Evolutionary conservation across 2,888 invertebrate genomes (phyloP), one percentile per base, ranked within the genome.

Genomic region (Ceriagrion tenellum): DNA sequence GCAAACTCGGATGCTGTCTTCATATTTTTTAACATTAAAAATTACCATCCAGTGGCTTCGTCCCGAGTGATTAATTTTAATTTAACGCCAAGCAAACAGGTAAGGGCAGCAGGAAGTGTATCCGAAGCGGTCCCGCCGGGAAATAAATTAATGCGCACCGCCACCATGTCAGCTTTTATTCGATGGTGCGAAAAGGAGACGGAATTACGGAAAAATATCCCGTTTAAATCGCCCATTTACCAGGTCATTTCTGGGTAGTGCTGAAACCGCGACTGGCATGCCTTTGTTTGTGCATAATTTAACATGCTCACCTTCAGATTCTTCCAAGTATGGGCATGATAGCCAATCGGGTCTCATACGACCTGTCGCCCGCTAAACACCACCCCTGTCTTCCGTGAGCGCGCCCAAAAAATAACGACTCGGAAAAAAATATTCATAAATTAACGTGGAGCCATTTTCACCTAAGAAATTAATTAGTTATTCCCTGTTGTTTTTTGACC

Each of bases 231-330:
- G 26, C 35, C 81, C 81, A 35, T 81, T 81, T 81, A 81, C 81
- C 35, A 26, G 81, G 30, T 81, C 13, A 30, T 35, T 81, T 35
- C 81, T 81, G 35, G 35, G 30, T 16, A 35, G 81, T 35, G 81
- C 35, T 10, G 12, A 81, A 81, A 59, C 35, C n/a, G 35, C 47
- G 13, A 35, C 81, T 0, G 30, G 30, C 74, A 30, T 30, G 13
- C 81, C 81, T 81, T 81, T 81, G 81, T 81, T 81, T 81, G 81
- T 81, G 81, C 81, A 81, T 81, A 35, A 81, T 81, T 81, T 81
- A 81, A 81, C 35, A 35, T 81, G 81, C 81, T 35, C 81, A 81
- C 81, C 81, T 81, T 35, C 81, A 18, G 30, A 35, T 69, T 26
- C 81, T 20, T 13, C 81, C 81, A 81, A 30, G 30, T 81, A 30